A percentile compares a stretch with the other conserved stretches of the same genome.
These are phyloP conservation scores for Psilopsiagon aymara DNA, from an alignment of 2,113 vertebrate species.

Conservation along the genomic window DNA sequence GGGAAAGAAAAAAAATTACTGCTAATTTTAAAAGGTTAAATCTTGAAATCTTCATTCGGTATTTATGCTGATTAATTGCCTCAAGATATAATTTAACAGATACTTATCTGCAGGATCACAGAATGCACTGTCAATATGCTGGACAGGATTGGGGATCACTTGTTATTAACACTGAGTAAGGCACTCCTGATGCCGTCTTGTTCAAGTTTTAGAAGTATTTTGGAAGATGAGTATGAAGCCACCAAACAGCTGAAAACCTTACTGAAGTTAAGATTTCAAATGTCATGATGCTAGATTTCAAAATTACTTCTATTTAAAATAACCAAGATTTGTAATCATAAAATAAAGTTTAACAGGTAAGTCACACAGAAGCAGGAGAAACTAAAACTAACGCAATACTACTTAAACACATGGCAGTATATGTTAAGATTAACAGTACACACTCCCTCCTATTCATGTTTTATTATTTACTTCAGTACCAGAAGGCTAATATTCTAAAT, in stretches of 20 bases:
- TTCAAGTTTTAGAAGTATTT: not conserved
- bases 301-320: not conserved
- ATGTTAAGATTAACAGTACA: not conserved
- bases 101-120: not conserved
- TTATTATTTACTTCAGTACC: not conserved
- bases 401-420: not conserved
- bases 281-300: not conserved
- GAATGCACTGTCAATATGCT: not conserved
- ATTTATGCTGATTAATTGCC: not conserved
- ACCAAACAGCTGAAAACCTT: not conserved
- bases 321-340: not conserved
- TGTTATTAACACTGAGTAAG: not conserved
- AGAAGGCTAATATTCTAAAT: not conserved
- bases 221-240: not conserved
- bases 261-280: not conserved
- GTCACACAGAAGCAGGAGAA: not conserved
- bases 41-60: not conserved
- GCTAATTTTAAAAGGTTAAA: not conserved
- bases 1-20: not conserved
- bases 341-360: not conserved
- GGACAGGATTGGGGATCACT: not conserved
- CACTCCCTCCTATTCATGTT: accelerated
- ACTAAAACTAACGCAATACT: not conserved
- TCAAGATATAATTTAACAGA: not conserved
- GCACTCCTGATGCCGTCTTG: not conserved